Base-by-base conservation (phyloP, 2,888 invertebrate species). In the Eupithecia centaureata region DNA sequence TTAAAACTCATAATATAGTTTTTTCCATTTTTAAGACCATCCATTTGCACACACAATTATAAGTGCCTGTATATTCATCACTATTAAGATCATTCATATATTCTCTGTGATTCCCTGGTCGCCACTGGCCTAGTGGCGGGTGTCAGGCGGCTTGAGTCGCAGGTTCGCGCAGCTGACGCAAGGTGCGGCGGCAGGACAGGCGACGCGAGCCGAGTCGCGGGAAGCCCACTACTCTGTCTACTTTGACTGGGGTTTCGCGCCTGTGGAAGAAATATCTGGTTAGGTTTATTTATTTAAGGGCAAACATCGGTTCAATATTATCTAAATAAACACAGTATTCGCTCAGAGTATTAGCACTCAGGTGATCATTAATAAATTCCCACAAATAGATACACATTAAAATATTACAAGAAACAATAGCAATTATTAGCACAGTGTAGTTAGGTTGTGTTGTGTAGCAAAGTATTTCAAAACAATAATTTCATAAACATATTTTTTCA, bases 141-240 rank as follows among this genome's bases (percentile, higher is more conserved):
- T 27, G 76, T 78, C 73, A 72, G 33, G 79, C 74, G 15, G 75
- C 3, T n/a, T 68, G 1, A 0, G 72, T 57, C n/a, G 65, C 65
- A 42, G 59, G 71, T 0, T 71, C 73, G 0, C 96, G 95, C 73
- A 98, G 96, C 93, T 99, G 99, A 78, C 98, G 97, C 89, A 98
- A 97, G 61, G 99, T 99, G 81, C 99, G 95, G 12, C 99, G 98
- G 27, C 98, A 98, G 83, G 98, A 99, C 56, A 99, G 95, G 88
- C 98, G 99, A 75, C 97, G 97, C 28, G 98, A 97, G 63, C 98
- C 98, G 75, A 98, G 94, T 71, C 97, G 95, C n/a, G 97, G 97
- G 85, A 97, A 96, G 33, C 97, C 90, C 0, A 96, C 94, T 13
- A 96, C 94, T 78, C 96, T 96, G 79, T 95, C 95, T 72, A 96